Percentiles rank a stretch among this genome's conserved stretches.
Evolutionary conservation across 2,113 vertebrate species (phyloP).

Genomic region (Zootoca vivipara): DNA sequence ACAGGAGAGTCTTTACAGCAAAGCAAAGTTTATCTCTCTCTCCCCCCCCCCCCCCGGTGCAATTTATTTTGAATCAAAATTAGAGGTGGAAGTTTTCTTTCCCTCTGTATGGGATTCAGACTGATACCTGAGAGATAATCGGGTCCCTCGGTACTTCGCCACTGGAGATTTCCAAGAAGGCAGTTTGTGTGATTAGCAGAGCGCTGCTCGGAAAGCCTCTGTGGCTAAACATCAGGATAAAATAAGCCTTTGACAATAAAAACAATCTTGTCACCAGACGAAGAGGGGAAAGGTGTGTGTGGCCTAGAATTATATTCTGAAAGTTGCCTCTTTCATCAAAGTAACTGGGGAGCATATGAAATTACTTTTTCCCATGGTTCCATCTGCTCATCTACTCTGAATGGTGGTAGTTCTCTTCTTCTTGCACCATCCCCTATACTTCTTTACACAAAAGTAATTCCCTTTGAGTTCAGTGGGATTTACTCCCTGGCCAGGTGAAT

Average conservation of each 20-base stretch:
- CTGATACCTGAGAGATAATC: slow-evolving; percentile 36
- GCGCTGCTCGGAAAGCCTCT: not conserved
- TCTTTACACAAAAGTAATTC: no score
- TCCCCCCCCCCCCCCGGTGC: slow-evolving; percentile 3
- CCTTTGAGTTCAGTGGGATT: no score
- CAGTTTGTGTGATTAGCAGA: not conserved
- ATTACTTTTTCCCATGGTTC: not conserved
- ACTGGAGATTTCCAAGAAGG: not conserved
- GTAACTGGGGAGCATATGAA: not conserved
- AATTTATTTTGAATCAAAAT: slow-evolving; percentile 54
- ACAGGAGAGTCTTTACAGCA: slow-evolving; percentile 56
- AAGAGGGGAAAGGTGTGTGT: not conserved
- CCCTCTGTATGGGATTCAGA: slow-evolving; percentile 31
- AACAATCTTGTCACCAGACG: not conserved
- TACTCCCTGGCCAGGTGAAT: no score
- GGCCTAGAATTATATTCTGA: not conserved
- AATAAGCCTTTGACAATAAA: slow-evolving; percentile 19
- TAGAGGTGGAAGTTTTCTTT: not conserved
- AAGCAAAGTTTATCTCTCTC: slow-evolving; percentile 19
- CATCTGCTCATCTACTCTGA: not conserved
- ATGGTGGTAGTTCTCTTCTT: not conserved
- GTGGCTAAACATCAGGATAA: not conserved
- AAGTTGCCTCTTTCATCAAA: not conserved
- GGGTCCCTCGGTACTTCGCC: not conserved
- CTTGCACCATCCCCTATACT: not conserved